Evolutionary conservation across 2,113 vertebrate genomes (phyloP).

Genomic region (Trachemys scripta): DNA sequence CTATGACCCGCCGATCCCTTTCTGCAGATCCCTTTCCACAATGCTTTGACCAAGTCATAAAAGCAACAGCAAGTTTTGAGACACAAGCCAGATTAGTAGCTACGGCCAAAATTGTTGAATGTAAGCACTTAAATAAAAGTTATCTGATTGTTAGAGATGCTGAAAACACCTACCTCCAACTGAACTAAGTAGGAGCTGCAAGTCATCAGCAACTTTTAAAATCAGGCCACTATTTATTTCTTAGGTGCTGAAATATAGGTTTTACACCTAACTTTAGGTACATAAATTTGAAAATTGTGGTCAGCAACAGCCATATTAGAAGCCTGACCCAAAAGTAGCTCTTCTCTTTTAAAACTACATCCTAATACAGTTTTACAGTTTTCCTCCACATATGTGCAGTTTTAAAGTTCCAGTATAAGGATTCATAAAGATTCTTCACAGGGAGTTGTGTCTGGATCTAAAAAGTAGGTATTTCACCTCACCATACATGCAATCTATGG

Average conservation of each 20-base stretch:
- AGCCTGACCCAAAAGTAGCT: not conserved
- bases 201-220: constrained; percentile 22
- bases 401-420: not conserved
- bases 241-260: not conserved
- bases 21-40: too few relatives aligned
- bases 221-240: not conserved
- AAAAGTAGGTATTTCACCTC: not conserved
- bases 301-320: constrained; percentile 14
- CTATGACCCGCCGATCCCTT: too few relatives aligned
- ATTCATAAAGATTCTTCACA: not conserved
- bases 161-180: not conserved
- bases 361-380: not conserved
- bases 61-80: constrained; percentile 1
- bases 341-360: constrained; percentile 20
- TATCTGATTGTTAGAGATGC: not conserved
- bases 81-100: not conserved
- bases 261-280: not conserved
- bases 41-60: not conserved
- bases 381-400: not conserved
- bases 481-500: not conserved
- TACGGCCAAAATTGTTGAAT: constrained; percentile 18
- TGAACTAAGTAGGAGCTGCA: not conserved
- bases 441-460: not conserved
- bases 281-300: constrained; percentile 19
- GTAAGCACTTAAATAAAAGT: not conserved